A percentile compares a stretch with the other conserved stretches of the same genome.
Conservation (phyloP, 1,140 invertebrate genomes). For the Caerostris darwini region DNA sequence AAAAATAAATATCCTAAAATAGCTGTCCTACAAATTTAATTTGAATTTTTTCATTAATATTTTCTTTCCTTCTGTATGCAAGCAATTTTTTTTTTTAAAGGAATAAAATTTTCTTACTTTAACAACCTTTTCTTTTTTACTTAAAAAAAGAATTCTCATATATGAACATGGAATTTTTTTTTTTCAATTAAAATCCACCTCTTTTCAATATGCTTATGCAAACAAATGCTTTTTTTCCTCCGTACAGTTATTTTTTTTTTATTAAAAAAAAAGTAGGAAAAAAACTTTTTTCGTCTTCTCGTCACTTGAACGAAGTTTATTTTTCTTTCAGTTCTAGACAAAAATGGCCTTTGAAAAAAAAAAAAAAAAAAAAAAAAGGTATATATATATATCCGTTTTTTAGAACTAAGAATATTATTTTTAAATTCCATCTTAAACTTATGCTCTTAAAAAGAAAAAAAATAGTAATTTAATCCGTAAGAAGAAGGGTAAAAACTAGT, state of each 20-base stretch:
- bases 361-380: background rate
- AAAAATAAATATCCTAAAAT: no score
- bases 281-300: no score
- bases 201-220: background rate
- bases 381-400: no score
- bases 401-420: background rate
- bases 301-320: background rate
- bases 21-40: no score
- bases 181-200: background rate
- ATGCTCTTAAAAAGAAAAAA: background rate
- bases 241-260: background rate
- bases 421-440: background rate
- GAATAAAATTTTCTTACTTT: background rate
- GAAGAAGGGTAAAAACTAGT: no score
- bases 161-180: no score
- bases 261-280: background rate
- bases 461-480: no score
- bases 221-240: background rate
- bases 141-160: no score
- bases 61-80: no score
- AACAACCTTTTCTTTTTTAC: background rate
- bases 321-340: background rate
- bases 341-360: slow-evolving; percentile 16
- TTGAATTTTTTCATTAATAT: no score
- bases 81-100: background rate